Percentiles rank a stretch among this genome's conserved stretches.
These are phyloP conservation scores for Tuta absoluta DNA, from an alignment of 2,888 invertebrate species.

Conservation along the genomic window DNA sequence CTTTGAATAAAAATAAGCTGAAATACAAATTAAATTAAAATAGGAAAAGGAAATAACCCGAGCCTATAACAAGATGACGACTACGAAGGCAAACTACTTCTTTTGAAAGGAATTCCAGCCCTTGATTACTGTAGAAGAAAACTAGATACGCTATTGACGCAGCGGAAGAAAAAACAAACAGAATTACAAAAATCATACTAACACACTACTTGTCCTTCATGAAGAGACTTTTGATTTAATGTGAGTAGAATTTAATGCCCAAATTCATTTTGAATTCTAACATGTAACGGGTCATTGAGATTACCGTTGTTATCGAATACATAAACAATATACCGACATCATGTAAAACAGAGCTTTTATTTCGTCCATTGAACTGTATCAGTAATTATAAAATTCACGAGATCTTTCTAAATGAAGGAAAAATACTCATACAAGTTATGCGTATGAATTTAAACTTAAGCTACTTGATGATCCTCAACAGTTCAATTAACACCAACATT, in stretches of 20 bases:
- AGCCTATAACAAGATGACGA: background rate
- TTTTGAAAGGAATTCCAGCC: background rate
- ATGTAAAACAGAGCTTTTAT: slow-evolving; percentile 17
- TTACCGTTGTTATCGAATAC: slow-evolving; percentile 51
- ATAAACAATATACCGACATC: slow-evolving; percentile 29
- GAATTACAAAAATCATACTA: background rate
- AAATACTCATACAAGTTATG: background rate
- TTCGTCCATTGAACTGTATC: slow-evolving; percentile 12
- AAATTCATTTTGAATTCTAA: slow-evolving; percentile 49
- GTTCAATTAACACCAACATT: background rate
- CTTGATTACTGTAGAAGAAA: background rate
- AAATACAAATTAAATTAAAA: background rate
- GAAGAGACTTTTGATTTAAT: background rate
- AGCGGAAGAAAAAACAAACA: background rate
- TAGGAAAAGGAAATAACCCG: background rate
- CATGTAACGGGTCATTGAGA: slow-evolving; percentile 48
- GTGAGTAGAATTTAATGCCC: slow-evolving; percentile 41
- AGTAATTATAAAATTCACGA: background rate
- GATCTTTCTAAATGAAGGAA: background rate
- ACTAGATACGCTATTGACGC: background rate
- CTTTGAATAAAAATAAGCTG: too few species aligned
- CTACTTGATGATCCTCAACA: background rate
- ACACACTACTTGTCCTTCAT: too few species aligned
- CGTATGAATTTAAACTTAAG: background rate
- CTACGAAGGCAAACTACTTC: background rate